These are phyloP conservation scores for Lagothrix lagotricha DNA, from an alignment of 2,797 vertebrate species.

Conservation along the genomic window DNA sequence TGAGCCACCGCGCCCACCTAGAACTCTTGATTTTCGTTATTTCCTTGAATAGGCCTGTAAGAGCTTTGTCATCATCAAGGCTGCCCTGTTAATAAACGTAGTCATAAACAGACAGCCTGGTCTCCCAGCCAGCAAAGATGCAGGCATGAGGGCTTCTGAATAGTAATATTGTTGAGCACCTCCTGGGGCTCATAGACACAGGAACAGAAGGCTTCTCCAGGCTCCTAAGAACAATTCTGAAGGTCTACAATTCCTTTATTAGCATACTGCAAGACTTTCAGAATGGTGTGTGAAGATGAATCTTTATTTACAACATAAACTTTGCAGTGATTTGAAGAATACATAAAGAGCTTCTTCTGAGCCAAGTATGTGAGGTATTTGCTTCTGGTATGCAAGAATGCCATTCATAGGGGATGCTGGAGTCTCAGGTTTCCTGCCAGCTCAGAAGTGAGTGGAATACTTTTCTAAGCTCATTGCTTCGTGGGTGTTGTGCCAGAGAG, in stretches of 20 bases:
- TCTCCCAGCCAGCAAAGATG: conserved; percentile 30
- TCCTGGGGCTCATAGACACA: neutral
- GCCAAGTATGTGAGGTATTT: conserved; percentile 12
- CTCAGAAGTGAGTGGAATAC: neutral
- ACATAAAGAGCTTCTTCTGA: neutral
- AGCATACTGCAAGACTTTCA: conserved; percentile 30
- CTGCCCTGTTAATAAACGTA: neutral
- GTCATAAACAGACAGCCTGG: conserved; percentile 16
- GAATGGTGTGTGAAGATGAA: conserved; percentile 15
- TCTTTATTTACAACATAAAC: conserved; percentile 46
- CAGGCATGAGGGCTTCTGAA: conserved; percentile 2
- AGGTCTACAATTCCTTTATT: conserved; percentile 43
- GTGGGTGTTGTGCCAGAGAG: neutral
- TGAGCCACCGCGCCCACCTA: fast-evolving
- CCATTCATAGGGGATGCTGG: neutral
- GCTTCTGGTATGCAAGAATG: neutral
- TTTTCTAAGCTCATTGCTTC: neutral
- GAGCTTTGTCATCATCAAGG: conserved; percentile 1
- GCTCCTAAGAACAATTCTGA: conserved; percentile 19
- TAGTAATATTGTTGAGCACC: conserved; percentile 33
- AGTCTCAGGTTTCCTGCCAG: neutral
- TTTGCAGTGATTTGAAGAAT: conserved; percentile 2
- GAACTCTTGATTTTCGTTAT: neutral
- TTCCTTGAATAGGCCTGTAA: conserved; percentile 18
- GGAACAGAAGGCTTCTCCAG: neutral